Percentiles rank a stretch among this genome's conserved stretches.
These are phyloP conservation scores for Manis pentadactyla DNA, from an alignment of 2,797 vertebrate species.

Conservation along the genomic window DNA sequence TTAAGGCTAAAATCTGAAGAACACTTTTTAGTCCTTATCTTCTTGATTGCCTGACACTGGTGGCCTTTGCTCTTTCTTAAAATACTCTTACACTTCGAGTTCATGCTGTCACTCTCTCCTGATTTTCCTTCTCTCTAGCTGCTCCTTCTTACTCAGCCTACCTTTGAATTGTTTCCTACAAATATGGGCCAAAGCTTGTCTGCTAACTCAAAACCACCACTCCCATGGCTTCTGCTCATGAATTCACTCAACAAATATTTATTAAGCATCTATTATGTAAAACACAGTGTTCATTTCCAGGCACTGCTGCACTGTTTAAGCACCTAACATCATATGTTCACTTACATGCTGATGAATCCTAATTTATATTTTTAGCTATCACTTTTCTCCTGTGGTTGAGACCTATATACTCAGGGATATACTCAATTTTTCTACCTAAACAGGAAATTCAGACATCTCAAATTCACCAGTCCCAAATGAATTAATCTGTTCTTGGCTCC, in stretches of 20 bases:
- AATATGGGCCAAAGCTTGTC: background rate
- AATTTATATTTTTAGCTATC: background rate
- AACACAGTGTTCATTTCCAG: background rate
- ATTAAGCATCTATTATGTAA: background rate
- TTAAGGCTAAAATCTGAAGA: background rate
- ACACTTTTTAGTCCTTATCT: background rate
- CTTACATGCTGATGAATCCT: background rate
- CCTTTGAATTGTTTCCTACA: background rate
- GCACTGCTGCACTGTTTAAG: background rate
- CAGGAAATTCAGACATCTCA: background rate
- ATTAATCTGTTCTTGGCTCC: background rate
- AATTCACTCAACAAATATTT: background rate
- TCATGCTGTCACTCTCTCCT: background rate
- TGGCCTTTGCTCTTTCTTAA: background rate
- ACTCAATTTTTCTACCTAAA: background rate
- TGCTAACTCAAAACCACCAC: background rate
- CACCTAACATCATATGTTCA: background rate
- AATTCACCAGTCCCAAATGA: too few relatives aligned
- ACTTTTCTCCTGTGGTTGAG: background rate
- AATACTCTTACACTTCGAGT: background rate
- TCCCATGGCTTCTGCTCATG: background rate
- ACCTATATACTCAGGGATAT: background rate
- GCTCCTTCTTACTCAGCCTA: background rate
- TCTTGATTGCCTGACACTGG: background rate
- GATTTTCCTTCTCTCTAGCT: background rate